Evolutionary conservation across 2,888 invertebrate species (phyloP).

Genomic region (Yponomeuta malinellus): DNA sequence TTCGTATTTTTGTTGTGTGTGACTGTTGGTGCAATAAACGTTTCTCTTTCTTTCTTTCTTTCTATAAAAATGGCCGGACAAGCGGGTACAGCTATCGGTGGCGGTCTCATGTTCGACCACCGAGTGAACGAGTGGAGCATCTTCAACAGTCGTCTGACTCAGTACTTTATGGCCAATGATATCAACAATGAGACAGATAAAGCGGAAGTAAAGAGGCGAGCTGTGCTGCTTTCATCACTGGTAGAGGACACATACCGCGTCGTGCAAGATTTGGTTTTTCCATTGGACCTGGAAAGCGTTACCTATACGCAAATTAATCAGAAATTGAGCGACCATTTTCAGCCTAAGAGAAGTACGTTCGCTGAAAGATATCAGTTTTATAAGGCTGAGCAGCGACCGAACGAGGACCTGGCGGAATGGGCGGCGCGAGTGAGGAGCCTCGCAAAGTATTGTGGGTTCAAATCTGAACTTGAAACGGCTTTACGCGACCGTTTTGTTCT

Average conservation of each 20-base stretch:
- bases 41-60: too few species aligned
- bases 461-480: too few species aligned
- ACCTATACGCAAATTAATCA: conserved; percentile 10
- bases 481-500: too few species aligned
- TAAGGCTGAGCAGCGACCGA: conserved; percentile 18
- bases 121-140: conserved; percentile 13
- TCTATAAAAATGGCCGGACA: neutral
- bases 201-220: conserved; percentile 21
- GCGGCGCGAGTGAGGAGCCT: conserved; percentile 19
- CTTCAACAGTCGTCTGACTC: conserved; percentile 18
- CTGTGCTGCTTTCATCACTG: conserved; percentile 22
- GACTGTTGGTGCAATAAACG: too few species aligned
- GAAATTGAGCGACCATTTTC: conserved; percentile 16
- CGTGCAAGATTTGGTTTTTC: conserved; percentile 21
- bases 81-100: conserved; percentile 16
- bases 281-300: conserved; percentile 14
- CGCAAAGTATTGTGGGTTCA: too few species aligned
- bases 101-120: conserved; percentile 17
- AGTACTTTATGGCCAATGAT: conserved; percentile 21
- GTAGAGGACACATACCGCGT: conserved; percentile 26
- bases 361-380: conserved; percentile 20
- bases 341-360: conserved; percentile 18
- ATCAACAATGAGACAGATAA: conserved; percentile 22
- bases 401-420: conserved; percentile 19
- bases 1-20: too few species aligned